These are phyloP conservation scores for Bilobella aurantiaca DNA, from an alignment of 1,140 invertebrate species.

Conservation along the genomic window DNA sequence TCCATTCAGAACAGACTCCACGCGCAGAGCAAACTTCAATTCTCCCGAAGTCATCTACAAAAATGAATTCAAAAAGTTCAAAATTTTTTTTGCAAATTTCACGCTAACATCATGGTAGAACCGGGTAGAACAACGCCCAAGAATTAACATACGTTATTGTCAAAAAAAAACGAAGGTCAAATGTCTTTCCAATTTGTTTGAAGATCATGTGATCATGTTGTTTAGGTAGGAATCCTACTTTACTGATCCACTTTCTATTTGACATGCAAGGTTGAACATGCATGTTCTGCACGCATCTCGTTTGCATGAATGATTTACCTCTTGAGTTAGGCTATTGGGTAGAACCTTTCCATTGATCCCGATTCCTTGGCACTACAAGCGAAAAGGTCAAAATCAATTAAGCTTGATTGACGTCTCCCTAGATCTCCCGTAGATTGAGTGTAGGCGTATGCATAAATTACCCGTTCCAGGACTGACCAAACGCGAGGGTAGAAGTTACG, in stretches of 20 bases:
- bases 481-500: slow-evolving; percentile 90
- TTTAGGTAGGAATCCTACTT: too few relatives aligned
- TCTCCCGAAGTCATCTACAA: slow-evolving; percentile 90
- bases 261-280: too few relatives aligned
- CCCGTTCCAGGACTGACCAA: slow-evolving; percentile 80
- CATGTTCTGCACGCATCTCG: neutral
- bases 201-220: too few relatives aligned
- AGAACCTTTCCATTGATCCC: slow-evolving; percentile 80
- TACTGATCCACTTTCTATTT: too few relatives aligned
- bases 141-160: too few relatives aligned
- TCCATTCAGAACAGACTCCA: slow-evolving; percentile 93
- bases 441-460: slow-evolving; percentile 42
- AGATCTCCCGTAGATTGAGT: too few relatives aligned
- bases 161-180: too few relatives aligned
- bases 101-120: too few relatives aligned
- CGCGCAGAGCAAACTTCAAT: slow-evolving; percentile 93
- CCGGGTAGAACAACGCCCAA: too few relatives aligned
- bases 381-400: slow-evolving; percentile 40
- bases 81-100: too few relatives aligned
- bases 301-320: slow-evolving; percentile 43
- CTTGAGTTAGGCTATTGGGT: slow-evolving; percentile 79
- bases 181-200: too few relatives aligned
- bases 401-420: too few relatives aligned
- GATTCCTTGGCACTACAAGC: slow-evolving; percentile 83
- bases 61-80: neutral